Conservation (phyloP, 2,888 invertebrate species). For the Parapristionchus giblindavisi region DNA sequence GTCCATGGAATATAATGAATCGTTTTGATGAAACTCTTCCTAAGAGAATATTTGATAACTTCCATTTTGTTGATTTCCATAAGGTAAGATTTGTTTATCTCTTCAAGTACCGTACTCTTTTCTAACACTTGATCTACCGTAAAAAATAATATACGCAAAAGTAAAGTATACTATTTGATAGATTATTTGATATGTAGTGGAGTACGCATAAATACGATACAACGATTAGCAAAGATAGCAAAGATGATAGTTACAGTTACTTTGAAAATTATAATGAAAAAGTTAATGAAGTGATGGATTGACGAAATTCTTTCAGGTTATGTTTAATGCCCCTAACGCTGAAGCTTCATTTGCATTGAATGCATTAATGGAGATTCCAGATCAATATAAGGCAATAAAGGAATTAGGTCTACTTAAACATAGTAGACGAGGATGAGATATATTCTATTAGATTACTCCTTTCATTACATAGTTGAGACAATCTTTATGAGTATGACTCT, state of each 20-base stretch:
- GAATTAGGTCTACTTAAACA: conserved; percentile 67
- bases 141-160: no score
- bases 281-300: no score
- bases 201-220: no score
- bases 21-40: conserved; percentile 73
- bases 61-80: conserved; percentile 74
- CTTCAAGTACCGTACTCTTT: no score
- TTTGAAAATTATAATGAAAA: no score
- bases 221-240: no score
- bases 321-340: conserved; percentile 68
- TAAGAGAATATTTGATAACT: conserved; percentile 73
- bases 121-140: no score
- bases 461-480: neutral
- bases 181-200: no score
- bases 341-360: conserved; percentile 73
- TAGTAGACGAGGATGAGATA: conserved; percentile 56
- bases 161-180: no score
- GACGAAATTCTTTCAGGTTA: conserved; percentile 67
- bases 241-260: no score
- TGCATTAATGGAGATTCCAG: conserved; percentile 74
- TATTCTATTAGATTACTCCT: conserved; percentile 3
- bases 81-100: no score
- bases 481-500: conserved; percentile 26
- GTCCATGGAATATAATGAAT: conserved; percentile 74
- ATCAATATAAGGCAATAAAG: conserved; percentile 71